phyloP scores from a whole-genome alignment of 1,140 invertebrate species.

The Anastatus disparis region DNA sequence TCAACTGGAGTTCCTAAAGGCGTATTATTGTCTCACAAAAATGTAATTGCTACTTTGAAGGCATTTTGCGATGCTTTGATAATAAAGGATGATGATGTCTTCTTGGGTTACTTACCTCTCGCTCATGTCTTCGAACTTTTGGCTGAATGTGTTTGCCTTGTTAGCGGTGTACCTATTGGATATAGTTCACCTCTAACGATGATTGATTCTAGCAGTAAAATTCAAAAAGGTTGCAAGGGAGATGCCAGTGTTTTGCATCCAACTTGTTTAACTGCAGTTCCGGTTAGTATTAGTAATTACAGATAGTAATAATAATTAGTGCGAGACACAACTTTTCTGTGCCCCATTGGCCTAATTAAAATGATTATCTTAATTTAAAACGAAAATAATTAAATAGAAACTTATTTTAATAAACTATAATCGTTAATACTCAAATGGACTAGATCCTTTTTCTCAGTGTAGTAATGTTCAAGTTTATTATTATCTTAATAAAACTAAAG shows the following conservation, averaged over 20 bases:
- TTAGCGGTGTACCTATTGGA: constrained; percentile 92
- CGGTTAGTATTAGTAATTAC: constrained; percentile 71
- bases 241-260: constrained; percentile 92
- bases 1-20: constrained; percentile 93
- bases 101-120: constrained; percentile 95
- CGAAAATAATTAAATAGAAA: too few relatives aligned
- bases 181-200: constrained; percentile 96
- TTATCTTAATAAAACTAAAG: too few relatives aligned
- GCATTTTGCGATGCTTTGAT: constrained; percentile 85
- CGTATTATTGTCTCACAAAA: constrained; percentile 87
- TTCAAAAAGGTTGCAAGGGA: constrained; percentile 90
- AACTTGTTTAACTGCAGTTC: constrained; percentile 94
- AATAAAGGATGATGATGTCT: constrained; percentile 80
- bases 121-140: constrained; percentile 97
- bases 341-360: too few relatives aligned
- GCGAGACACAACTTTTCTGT: too few relatives aligned
- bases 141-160: constrained; percentile 78
- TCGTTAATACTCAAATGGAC: too few relatives aligned
- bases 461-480: too few relatives aligned
- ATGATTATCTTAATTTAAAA: too few relatives aligned
- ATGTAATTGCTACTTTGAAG: constrained; percentile 89
- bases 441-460: too few relatives aligned
- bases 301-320: too few relatives aligned
- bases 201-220: constrained; percentile 95
- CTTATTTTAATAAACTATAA: too few relatives aligned